phyloP scores from a whole-genome alignment of 1,140 invertebrate species.

The Bombus superbus region DNA sequence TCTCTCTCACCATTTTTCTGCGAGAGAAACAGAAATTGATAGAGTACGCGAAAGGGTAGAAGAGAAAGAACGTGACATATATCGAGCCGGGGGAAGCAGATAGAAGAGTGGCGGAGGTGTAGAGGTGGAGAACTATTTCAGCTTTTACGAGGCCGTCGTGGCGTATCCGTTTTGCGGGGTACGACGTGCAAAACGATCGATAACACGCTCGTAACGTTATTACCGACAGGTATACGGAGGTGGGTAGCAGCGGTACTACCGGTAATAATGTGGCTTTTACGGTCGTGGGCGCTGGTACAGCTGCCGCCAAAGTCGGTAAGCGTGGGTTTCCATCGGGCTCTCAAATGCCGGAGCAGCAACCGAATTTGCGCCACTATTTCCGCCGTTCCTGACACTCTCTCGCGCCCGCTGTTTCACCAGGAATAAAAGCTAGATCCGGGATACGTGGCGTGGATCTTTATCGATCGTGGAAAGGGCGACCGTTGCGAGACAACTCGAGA shows the following conservation, averaged over 20 bases:
- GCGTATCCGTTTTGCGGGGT: slow-evolving; percentile 75
- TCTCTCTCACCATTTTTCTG: no score
- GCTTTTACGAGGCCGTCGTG: slow-evolving; percentile 70
- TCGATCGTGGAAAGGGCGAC: not conserved
- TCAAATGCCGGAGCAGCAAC: slow-evolving; percentile 49
- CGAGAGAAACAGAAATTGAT: not conserved
- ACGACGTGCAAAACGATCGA: slow-evolving; percentile 78
- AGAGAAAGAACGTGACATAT: not conserved
- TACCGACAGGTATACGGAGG: slow-evolving; percentile 73
- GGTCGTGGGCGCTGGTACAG: slow-evolving; percentile 66
- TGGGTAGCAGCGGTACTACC: slow-evolving; percentile 73
- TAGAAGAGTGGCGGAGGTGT: not conserved
- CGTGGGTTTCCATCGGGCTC: slow-evolving; percentile 56
- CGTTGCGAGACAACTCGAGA: not conserved
- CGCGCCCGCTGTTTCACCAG: not conserved
- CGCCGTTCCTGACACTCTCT: slow-evolving; percentile 7
- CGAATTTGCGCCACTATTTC: slow-evolving; percentile 51
- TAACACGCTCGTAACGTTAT: slow-evolving; percentile 78
- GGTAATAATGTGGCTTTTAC: slow-evolving; percentile 78
- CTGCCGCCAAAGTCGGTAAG: slow-evolving; percentile 65
- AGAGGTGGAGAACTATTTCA: slow-evolving; percentile 56
- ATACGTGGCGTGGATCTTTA: not conserved
- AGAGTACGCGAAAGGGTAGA: not conserved
- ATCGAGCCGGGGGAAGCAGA: not conserved
- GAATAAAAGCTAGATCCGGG: slow-evolving; percentile 12